phyloP scores from a whole-genome alignment of 2,888 invertebrate genomes.

The Chirona hameri region DNA sequence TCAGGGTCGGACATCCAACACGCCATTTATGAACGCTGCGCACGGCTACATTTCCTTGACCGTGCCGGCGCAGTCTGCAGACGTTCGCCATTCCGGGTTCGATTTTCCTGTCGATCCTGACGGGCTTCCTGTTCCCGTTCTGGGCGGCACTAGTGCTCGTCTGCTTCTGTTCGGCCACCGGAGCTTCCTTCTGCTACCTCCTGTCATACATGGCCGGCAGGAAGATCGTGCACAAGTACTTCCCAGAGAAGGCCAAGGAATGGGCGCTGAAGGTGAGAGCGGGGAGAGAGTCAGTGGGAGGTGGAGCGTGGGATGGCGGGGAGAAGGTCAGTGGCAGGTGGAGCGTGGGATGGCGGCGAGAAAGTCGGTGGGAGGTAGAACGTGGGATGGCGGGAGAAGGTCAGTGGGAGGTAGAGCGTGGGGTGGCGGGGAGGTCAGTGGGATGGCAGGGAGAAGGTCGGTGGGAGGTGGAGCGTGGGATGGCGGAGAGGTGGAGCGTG shows the following conservation, averaged over 20 bases:
- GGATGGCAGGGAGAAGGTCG: too few species aligned
- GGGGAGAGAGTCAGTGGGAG: neutral
- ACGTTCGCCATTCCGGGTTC: constrained; percentile 99
- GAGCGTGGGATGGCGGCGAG: too few species aligned
- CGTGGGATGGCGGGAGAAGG: too few species aligned
- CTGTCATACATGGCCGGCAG: constrained; percentile 87
- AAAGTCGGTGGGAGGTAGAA: too few species aligned
- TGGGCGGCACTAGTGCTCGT: constrained; percentile 80
- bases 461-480: too few species aligned
- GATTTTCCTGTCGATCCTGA: constrained; percentile 88
- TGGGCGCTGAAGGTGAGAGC: constrained; percentile 74
- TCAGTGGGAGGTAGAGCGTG: too few species aligned
- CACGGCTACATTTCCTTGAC: constrained; percentile 33
- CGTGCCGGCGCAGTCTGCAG: constrained; percentile 70
- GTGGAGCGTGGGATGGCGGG: too few species aligned
- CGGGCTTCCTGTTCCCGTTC: constrained; percentile 92
- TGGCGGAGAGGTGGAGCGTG: too few species aligned
- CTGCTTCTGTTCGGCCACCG: constrained; percentile 90
- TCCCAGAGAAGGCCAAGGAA: constrained; percentile 76
- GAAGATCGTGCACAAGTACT: constrained; percentile 76
- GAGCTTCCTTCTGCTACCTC: constrained; percentile 92
- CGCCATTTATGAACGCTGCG: too few species aligned
- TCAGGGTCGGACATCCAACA: too few species aligned
- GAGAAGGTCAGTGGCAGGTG: too few species aligned
- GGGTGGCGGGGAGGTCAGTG: too few species aligned